Conservation (phyloP, 2,797 vertebrate species). For the Hephaestus fuliginosus region DNA sequence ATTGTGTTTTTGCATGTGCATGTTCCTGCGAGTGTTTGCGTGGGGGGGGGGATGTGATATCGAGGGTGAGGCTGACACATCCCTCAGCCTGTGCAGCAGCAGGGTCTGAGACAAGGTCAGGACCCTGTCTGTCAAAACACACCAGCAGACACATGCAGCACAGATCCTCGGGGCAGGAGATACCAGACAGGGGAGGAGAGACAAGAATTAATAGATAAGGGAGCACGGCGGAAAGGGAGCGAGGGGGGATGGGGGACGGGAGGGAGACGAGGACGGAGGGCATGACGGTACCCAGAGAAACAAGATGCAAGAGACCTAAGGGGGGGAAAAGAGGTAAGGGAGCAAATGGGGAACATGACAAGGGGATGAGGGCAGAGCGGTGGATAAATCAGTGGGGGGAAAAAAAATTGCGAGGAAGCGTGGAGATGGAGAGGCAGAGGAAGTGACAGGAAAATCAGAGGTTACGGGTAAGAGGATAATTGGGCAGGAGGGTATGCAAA, state of each 20-base stretch:
- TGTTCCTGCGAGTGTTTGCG: slow-evolving; percentile 38
- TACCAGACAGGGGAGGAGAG: slow-evolving; percentile 62
- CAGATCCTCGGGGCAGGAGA: slow-evolving; percentile 70
- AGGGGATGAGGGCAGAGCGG: slow-evolving; percentile 33
- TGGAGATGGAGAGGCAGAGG: slow-evolving; percentile 28
- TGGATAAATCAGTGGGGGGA: slow-evolving; percentile 22
- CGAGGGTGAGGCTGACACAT: slow-evolving; percentile 59
- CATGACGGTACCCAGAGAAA: slow-evolving; percentile 30
- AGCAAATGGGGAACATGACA: slow-evolving; percentile 37
- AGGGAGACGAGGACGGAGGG: slow-evolving; percentile 41
- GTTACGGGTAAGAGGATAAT: slow-evolving; percentile 59
- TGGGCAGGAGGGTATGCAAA: slow-evolving; percentile 50
- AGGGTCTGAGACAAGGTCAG: slow-evolving; percentile 69
- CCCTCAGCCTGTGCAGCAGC: slow-evolving; percentile 61
- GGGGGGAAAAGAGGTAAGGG: slow-evolving; percentile 16
- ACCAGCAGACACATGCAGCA: slow-evolving; percentile 70
- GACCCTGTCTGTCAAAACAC: slow-evolving; percentile 77
- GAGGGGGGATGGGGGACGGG: neutral
- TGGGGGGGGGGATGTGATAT: slow-evolving; percentile 23
- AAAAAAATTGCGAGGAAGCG: slow-evolving; percentile 34
- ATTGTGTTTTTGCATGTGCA: slow-evolving; percentile 14
- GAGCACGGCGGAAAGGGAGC: slow-evolving; percentile 37
- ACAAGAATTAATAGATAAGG: slow-evolving; percentile 75
- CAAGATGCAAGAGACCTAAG: slow-evolving; percentile 47
- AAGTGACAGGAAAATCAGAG: slow-evolving; percentile 56